phyloP scores from a whole-genome alignment of 2,797 vertebrate genomes.

The Nyctibius grandis region DNA sequence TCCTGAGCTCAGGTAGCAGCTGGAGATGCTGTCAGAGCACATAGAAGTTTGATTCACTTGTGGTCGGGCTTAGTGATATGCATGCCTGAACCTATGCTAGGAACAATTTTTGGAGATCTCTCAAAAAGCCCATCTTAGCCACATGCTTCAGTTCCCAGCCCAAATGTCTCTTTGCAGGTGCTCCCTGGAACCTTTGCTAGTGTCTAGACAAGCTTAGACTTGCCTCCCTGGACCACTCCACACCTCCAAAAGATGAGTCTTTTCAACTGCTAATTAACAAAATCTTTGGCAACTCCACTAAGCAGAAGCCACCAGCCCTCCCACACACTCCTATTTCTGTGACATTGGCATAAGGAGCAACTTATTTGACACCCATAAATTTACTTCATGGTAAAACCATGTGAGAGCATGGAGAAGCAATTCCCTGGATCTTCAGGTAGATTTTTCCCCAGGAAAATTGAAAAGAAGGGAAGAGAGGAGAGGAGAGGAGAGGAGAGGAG shows the following conservation, averaged over 20 bases:
- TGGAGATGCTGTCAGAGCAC: neutral
- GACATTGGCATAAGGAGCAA: conserved; percentile 22
- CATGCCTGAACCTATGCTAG: neutral
- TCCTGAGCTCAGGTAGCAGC: neutral
- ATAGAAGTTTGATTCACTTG: neutral
- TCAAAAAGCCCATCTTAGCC: neutral
- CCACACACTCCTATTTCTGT: conserved; percentile 26
- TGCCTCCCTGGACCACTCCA: neutral
- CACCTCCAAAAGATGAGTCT: neutral
- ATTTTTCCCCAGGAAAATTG: accelerated
- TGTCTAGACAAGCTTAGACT: neutral
- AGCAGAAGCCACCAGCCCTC: conserved; percentile 36
- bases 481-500: neutral
- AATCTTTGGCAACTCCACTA: conserved; percentile 19
- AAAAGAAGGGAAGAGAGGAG: neutral
- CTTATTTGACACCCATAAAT: conserved; percentile 12
- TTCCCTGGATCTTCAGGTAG: neutral
- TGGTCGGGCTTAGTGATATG: neutral
- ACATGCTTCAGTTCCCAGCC: neutral
- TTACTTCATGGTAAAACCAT: neutral
- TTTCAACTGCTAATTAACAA: conserved; percentile 30
- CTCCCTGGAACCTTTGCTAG: neutral
- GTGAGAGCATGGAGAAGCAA: neutral
- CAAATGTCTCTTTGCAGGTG: neutral
- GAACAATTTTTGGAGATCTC: neutral